phyloP scores from a whole-genome alignment of 2,888 invertebrate species.

The Brenthis daphne region DNA sequence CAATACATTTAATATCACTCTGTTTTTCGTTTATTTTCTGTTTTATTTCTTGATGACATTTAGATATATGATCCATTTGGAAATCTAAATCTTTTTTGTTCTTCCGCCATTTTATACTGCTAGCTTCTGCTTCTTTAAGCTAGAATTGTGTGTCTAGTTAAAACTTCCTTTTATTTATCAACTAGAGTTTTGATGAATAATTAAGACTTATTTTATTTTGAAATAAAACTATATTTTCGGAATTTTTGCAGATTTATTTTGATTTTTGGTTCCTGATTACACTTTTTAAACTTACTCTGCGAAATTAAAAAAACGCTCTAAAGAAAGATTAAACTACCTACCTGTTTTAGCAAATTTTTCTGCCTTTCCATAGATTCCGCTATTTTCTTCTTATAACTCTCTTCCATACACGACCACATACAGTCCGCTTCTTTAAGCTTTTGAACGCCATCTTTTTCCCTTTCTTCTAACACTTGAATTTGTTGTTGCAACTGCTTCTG shows the following conservation, averaged over 20 bases:
- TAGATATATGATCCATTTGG: slow-evolving; percentile 53
- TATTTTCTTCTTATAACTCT: slow-evolving; percentile 69
- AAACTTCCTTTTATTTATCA: no score
- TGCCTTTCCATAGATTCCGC: slow-evolving; percentile 56
- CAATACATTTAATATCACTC: slow-evolving; percentile 59
- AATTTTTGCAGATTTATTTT: not conserved
- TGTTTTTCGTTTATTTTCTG: slow-evolving; percentile 59
- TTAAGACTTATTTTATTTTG: no score
- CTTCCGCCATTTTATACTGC: slow-evolving; percentile 63
- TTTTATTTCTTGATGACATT: slow-evolving; percentile 54
- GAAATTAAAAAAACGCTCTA: no score
- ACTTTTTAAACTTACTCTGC: no score
- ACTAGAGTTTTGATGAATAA: no score
- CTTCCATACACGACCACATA: slow-evolving; percentile 80
- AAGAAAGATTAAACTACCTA: slow-evolving; percentile 31
- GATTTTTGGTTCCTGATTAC: not conserved
- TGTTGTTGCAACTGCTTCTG: slow-evolving; percentile 78
- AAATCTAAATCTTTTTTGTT: slow-evolving; percentile 64
- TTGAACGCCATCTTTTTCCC: slow-evolving; percentile 80
- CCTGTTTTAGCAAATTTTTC: slow-evolving; percentile 56
- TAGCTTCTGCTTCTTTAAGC: slow-evolving; percentile 60
- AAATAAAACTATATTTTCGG: no score
- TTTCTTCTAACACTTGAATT: slow-evolving; percentile 81
- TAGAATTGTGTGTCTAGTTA: slow-evolving; percentile 40
- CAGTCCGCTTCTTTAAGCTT: slow-evolving; percentile 81